Evolutionary conservation across 2,113 vertebrate species (phyloP), one percentile per base, ranked within the genome.

Genomic region (Fulica atra): DNA sequence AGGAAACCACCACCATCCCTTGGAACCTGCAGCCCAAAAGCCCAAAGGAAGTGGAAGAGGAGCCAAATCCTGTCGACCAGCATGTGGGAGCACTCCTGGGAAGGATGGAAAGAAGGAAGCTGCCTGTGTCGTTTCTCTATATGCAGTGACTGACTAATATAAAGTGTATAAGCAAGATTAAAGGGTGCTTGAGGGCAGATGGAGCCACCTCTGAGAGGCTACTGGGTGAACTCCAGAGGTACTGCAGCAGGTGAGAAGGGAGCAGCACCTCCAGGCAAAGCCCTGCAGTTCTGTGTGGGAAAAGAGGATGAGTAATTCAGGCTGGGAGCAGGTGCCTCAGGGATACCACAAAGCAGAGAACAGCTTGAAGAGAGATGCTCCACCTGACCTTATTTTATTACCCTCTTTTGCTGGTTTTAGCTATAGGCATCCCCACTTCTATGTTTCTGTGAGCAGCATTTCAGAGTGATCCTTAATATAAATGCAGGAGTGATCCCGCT

Each of bases 81-180:
- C 48, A 38, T 0, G 0, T 0, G 26, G 60, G 46, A 73, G 13
- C 38, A n/a, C 11, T 10, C 1, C 18, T 7, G 0, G 8, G 29
- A 89, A 46, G 36, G 56, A 66, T 59, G 77, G 24, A 65, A 36
- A 53, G 31, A 16, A 5, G 29, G 63, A 28, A 29, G 3, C 31
- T 57, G 36, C 51, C 60, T 42, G 48, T 13, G 4, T 29, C 35
- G 8, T 57, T 69, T 54, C 19, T 72, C 26, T 63, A 3, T 29
- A 6, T 26, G 26, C 25, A 48, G 16, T 33, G 65, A 35, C 33
- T 53, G 42, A 23, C 17, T 59, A 29, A 15, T 24, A 14, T 26
- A 14, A 82, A 71, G 36, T 2, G 26, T 13, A 40, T 2, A 40
- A 71, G 8, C 56, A 82, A 68, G 80, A 68, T 25, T 16, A 72